A percentile compares a stretch with the other conserved stretches of the same genome.
Evolutionary conservation across 2,113 vertebrate species (phyloP).

Genomic region (Coracopsis vasa): DNA sequence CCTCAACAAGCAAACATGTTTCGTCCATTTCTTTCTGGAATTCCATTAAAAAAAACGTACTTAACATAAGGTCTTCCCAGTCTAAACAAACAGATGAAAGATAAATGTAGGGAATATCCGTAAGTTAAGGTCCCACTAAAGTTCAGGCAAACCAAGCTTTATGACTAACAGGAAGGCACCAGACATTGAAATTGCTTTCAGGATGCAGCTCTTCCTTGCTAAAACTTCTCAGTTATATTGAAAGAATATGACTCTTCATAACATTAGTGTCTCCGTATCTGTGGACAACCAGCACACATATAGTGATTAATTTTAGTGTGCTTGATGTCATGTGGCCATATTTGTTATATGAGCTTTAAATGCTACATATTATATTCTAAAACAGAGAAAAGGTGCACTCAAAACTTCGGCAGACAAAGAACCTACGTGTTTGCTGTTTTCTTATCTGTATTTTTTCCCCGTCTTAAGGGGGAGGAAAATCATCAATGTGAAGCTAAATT

Average conservation of each 20-base stretch:
- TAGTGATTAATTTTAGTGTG: neutral
- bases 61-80: neutral
- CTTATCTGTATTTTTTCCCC: neutral
- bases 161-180: constrained; percentile 44
- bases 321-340: neutral
- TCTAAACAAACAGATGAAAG: neutral
- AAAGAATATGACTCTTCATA: constrained; percentile 30
- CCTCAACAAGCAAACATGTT: neutral
- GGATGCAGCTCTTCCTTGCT: constrained; percentile 26
- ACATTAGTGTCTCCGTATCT: neutral
- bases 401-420: neutral
- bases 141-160: constrained; percentile 49
- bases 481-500: neutral
- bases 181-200: constrained; percentile 22
- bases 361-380: neutral
- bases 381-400: neutral
- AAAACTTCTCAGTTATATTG: constrained; percentile 12
- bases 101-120: constrained; percentile 28
- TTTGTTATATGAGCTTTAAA: neutral
- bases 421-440: neutral
- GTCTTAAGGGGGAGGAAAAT: too few relatives aligned
- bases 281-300: neutral
- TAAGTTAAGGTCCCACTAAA: constrained; percentile 42
- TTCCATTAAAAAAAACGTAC: neutral
- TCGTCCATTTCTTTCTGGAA: neutral